Evolutionary conservation across 2,888 invertebrate genomes (phyloP), one percentile per base, ranked within the genome.

Genomic region (Drosophila anomalipes): DNA sequence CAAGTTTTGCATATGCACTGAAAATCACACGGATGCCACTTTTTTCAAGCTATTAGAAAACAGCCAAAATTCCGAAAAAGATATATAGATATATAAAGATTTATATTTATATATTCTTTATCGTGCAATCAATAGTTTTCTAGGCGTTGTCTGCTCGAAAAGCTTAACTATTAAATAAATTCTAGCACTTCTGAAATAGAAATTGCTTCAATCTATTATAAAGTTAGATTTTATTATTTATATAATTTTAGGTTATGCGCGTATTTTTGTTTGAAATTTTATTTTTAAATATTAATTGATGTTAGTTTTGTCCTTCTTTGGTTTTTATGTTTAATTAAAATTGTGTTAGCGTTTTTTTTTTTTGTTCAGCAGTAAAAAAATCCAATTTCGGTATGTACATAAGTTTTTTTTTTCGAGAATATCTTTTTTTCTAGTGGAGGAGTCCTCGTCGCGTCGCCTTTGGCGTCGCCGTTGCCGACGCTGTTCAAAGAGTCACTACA

Each of bases 351-450:
- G 39, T 49, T 61, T 61, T 61, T 61, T 61, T 62, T 63, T 58
- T 57, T 77, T 41, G 12, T 57, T 69, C 30, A 3, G 9, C 65
- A 74, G 47, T 54, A 54, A 74, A 73, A 57, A 60, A 74, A 83
- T 86, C 82, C 79, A 83, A 81, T 77, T 86, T 84, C 73, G 76
- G 86, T 91, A 86, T 92, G 89, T 92, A 89, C 88, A 86, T 88
- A 90, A 74, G 77, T 37, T 26, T 26, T 56, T 39, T 39, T 30
- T 58, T 87, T 83, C 86, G 86, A 86, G 86, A 86, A 91, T 91
- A 79, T 82, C 10, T 37, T 60, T 71, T 73, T 75, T 69, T 60
- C 19, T 59, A 69, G 75, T 85, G 62, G 49, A 60, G 56, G 30
- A 63, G 73, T 81, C 69, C 70, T 80, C 66, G 65, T 60, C 70